These are phyloP conservation scores for Sycophila sp. DNA, from an alignment of 1,140 invertebrate genomes.

Conservation along the genomic window DNA sequence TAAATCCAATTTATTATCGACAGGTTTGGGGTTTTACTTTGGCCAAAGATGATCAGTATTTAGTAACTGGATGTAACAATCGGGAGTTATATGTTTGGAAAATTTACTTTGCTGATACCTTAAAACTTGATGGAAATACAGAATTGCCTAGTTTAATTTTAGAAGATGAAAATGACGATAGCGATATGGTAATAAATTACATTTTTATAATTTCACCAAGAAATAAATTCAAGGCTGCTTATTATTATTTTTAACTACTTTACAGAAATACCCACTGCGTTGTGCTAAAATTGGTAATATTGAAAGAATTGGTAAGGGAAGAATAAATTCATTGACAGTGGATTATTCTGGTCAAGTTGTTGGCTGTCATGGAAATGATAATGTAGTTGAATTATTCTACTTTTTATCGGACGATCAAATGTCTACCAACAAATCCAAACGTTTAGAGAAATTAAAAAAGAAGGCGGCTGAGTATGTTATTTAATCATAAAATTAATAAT, in stretches of 20 bases:
- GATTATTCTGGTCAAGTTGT: constrained; percentile 77
- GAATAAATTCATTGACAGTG: constrained; percentile 74
- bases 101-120: constrained; percentile 56
- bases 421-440: constrained; percentile 75
- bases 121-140: constrained; percentile 61
- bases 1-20: constrained; percentile 40
- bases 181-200: constrained; percentile 60
- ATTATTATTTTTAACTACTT: constrained; percentile 11
- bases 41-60: constrained; percentile 79
- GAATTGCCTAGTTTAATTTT: constrained; percentile 57
- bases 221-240: neutral
- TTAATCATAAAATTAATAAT: neutral
- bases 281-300: constrained; percentile 81
- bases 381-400: constrained; percentile 84
- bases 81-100: constrained; percentile 87
- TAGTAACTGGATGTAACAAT: constrained; percentile 89
- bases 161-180: constrained; percentile 70
- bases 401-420: constrained; percentile 82
- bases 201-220: neutral
- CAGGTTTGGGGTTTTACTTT: constrained; percentile 89
- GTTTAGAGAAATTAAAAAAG: constrained; percentile 78
- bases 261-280: constrained; percentile 71
- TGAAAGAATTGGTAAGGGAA: constrained; percentile 78
- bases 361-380: constrained; percentile 85
- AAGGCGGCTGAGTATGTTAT: constrained; percentile 68